Base-by-base conservation (phyloP, 2,113 vertebrate genomes). In the Mastomys coucha region DNA sequence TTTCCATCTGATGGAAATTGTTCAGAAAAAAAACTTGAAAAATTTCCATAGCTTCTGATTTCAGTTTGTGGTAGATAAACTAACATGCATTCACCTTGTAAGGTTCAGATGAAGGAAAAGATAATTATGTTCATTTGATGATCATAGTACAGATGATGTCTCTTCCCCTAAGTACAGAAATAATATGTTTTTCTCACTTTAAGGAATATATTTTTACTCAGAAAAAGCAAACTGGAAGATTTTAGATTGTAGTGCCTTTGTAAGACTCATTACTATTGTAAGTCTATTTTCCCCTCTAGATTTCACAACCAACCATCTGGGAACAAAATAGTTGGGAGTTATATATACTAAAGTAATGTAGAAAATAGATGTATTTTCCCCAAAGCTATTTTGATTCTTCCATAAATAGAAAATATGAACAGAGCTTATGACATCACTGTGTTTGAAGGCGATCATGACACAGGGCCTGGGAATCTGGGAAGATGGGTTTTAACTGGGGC, bases 141-240 rank as follows among this genome's bases (percentile, higher is more conserved):
- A 76, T 91, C 82, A 45, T 97, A 96, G 49, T 58, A 60, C 70
- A 96, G 93, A 94, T 95, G 92, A 93, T 94, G 28, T 85, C 17
- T n/a, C 65, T 97, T 72, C 97, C 91, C 92, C 89, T 69, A 88
- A 95, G 80, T 10, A 0, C 82, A 90, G 42, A 95, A 97, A 96
- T 92, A 90, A 85, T 88, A 89, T 63, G 67, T 95, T 96, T 97
- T 95, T 97, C 65, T 95, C n/a, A 86, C 76, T 51, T 92, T 80
- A 96, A 91, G 97, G 95, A 92, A 91, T 96, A 91, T 96, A 96
- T 97, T 98, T 96, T 96, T 97, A 97, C 96, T 96, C 95, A 95
- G 91, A 98, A 91, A 45, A 75, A 98, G 90, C 72, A 92, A 67
- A 65, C 63, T 84, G 85, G 49, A 95, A 49, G 89, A 89, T 87